These are phyloP conservation scores for Phortica magna DNA, from an alignment of 2,888 invertebrate species.

Conservation along the genomic window DNA sequence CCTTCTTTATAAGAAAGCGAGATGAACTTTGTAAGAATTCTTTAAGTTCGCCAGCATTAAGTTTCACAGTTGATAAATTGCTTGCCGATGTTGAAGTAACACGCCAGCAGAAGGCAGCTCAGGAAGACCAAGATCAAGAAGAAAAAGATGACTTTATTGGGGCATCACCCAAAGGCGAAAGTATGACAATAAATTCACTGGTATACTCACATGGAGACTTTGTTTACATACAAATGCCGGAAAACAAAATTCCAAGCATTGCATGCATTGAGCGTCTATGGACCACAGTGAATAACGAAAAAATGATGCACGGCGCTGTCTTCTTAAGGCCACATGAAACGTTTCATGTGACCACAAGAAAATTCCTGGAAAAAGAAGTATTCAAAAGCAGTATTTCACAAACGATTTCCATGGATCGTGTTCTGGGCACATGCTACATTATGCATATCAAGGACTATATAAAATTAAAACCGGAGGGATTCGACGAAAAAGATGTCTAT, in stretches of 20 bases:
- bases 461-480: conserved; percentile 90
- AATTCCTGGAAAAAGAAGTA: conserved; percentile 96
- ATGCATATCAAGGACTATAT: conserved; percentile 97
- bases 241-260: conserved; percentile 83
- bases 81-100: conserved; percentile 86
- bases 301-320: conserved; percentile 94
- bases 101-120: conserved; percentile 86
- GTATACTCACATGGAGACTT: conserved; percentile 92
- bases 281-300: conserved; percentile 89
- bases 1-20: conserved; percentile 90
- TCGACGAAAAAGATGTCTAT: conserved; percentile 94
- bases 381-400: conserved; percentile 96
- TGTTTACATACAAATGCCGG: conserved; percentile 88
- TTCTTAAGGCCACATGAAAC: conserved; percentile 97
- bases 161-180: conserved; percentile 78
- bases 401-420: conserved; percentile 89
- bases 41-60: conserved; percentile 91
- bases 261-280: conserved; percentile 93
- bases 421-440: conserved; percentile 93
- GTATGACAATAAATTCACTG: conserved; percentile 87
- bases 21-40: conserved; percentile 87
- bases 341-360: conserved; percentile 95
- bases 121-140: conserved; percentile 89
- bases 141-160: conserved; percentile 79
- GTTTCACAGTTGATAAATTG: conserved; percentile 88